Evolutionary conservation across 2,797 vertebrate genomes (phyloP), one percentile per base, ranked within the genome.

Genomic region (Cheirogaleus major): DNA sequence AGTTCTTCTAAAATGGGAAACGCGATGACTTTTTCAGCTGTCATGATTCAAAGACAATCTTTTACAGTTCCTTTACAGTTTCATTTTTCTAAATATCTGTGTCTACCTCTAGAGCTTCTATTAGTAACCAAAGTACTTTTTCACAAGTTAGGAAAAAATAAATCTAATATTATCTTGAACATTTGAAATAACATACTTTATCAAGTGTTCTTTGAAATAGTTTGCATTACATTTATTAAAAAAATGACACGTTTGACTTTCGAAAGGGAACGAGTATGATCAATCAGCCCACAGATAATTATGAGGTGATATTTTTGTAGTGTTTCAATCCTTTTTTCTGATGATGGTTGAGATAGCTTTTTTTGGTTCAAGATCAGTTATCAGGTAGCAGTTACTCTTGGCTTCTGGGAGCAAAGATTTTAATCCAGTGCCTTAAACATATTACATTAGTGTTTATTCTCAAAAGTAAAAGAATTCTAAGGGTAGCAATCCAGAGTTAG

Each of bases 31-130:
- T 94, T 97, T 92, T 75, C 93, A 94, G 89, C 80, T 94, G 57
- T 90, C 89, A 86, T 92, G 61, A 95, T 95, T 97, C 96, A 92
- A 97, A 96, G 45, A 80, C 50, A 93, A 69, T 87, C 55, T 89
- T 93, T 96, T 83, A 89, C 25, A 79, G 69, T 48, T 89, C 43
- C 67, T 87, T 85, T 87, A 45, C n/a, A 82, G 22, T 80, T 97
- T 95, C 27, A 41, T 80, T 96, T 90, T 94, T 91, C n/a, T 63
- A 84, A 84, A 75, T 92, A 81, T 70, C 59, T 1, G 0, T 69
- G 6, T 91, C 91, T 96, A 86, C 38, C 76, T 86, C 32, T 55
- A 72, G 48, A 86, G 27, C 13, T 27, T 76, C 59, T 90, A 59
- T 59, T n/a, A 59, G 38, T 91, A 93, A 67, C 83, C 86, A 48